These are phyloP conservation scores for Cettia cetti DNA, from an alignment of 2,113 vertebrate genomes.

Conservation along the genomic window DNA sequence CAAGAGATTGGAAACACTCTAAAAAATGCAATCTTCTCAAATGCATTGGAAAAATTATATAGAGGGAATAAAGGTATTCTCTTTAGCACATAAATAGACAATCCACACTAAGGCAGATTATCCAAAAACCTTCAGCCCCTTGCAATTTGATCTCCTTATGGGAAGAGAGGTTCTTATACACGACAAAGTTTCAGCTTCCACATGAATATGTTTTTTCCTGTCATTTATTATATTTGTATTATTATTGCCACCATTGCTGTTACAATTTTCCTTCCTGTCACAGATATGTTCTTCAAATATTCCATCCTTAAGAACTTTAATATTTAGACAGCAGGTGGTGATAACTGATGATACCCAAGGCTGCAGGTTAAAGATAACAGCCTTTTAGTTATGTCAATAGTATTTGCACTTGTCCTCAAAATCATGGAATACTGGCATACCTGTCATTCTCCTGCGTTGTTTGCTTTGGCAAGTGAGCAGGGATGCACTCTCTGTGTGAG, in stretches of 20 bases:
- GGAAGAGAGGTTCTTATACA: not conserved
- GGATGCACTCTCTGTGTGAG: not conserved
- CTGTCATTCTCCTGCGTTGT: not conserved
- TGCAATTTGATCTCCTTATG: slow-evolving; percentile 24
- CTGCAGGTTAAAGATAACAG: not conserved
- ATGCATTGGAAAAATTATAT: slow-evolving; percentile 32
- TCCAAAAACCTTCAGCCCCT: slow-evolving; percentile 31
- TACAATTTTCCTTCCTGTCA: not conserved
- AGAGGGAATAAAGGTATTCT: slow-evolving; percentile 20
- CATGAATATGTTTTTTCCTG: not conserved
- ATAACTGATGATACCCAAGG: not conserved
- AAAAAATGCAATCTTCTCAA: slow-evolving; percentile 40
- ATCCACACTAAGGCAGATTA: not conserved
- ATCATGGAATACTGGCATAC: not conserved
- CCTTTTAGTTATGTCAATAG: not conserved
- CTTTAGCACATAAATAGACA: slow-evolving; percentile 40
- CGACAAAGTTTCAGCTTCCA: not conserved
- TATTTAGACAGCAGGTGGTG: slow-evolving; percentile 30
- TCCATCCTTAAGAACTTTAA: not conserved
- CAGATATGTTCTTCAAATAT: not conserved
- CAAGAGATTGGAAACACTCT: slow-evolving; percentile 58
- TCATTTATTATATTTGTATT: not conserved
- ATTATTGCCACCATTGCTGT: not conserved
- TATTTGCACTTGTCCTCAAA: not conserved
- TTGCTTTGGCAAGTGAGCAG: not conserved